These are phyloP conservation scores for Paguma larvata DNA, from an alignment of 2,797 vertebrate genomes.

Conservation along the genomic window DNA sequence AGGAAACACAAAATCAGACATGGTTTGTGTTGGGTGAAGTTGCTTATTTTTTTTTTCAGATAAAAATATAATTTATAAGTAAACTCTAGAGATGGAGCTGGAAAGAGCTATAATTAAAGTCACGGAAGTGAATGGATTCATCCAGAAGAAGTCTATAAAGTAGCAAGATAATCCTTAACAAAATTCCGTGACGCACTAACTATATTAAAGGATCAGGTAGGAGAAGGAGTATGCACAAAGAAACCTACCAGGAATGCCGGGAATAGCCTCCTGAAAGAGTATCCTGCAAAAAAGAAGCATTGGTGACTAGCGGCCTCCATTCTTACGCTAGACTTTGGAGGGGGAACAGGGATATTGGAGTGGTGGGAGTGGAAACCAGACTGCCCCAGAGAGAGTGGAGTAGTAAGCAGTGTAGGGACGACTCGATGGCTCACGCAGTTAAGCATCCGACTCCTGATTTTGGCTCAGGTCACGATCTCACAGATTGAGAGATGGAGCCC, in stretches of 20 bases:
- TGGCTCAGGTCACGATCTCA: too few species aligned
- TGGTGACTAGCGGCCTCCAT: not conserved
- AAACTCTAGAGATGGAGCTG: not conserved
- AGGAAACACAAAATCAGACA: not conserved
- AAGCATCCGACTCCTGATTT: too few species aligned
- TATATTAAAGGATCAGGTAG: not conserved
- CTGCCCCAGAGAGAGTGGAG: not conserved
- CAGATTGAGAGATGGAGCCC: too few species aligned
- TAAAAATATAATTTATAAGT: not conserved
- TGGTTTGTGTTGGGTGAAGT: not conserved
- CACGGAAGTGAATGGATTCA: not conserved
- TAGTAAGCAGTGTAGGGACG: too few species aligned
- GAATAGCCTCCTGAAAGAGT: not conserved
- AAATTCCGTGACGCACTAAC: not conserved
- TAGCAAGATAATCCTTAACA: not conserved
- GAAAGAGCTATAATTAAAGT: not conserved
- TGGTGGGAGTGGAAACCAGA: not conserved
- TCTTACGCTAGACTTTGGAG: not conserved
- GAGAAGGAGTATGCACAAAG: slow-evolving; percentile 1
- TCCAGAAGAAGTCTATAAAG: not conserved
- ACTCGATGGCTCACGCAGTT: too few species aligned
- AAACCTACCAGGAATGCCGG: not conserved
- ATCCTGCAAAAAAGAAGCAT: not conserved
- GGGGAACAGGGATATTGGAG: too few species aligned
- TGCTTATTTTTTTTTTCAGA: not conserved